Evolutionary conservation across 2,888 invertebrate genomes (phyloP), one percentile per base, ranked within the genome.

Genomic region (Sympetrum striolatum): DNA sequence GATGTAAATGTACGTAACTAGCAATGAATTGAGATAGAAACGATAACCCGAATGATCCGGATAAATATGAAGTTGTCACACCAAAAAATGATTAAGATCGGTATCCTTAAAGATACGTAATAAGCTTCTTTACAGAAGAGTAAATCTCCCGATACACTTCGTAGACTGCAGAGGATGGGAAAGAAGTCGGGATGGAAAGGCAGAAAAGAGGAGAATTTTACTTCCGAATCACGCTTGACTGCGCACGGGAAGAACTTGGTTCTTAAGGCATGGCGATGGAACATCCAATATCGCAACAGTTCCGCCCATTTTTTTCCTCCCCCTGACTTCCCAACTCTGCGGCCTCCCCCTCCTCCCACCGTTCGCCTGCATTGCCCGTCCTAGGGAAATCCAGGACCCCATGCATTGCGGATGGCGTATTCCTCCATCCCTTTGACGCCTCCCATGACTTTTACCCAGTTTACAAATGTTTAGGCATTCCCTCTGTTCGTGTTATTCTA

Each of bases 251-350:
- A 25, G 53, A 82, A 53, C 58, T 53, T 53, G 53, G 25, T 53
- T 25, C 53, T 82, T 82, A 53, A 82, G 82, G 82, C 53, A 82
- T 35, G 53, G 25, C 82, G 53, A 48, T 48, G 81, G 82, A 82
- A 82, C 82, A 82, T 53, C 82, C 82, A 53, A 82, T 82, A 82
- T 82, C 53, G 82, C 82, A 35, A 82, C 82, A 48, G 31, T 82
- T n/a, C 31, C 80, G 80, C 39, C 48, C 25, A 35, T 82, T 53
- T 82, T 37, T 14, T 44, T 25, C 44, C 81, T 81, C 81, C 81
- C 22, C 81, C 81, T n/a, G 39, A 35, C 39, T n/a, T 39, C 18
- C 10, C 18, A n/a, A 37, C 39, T 80, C 12, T 37, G 31, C 80
- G 12, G 31, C 80, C 80, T 35, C 80, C 80, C 80, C 37, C 15